Conservation (phyloP, 2,888 invertebrate genomes). For the Andrena bucephala region DNA sequence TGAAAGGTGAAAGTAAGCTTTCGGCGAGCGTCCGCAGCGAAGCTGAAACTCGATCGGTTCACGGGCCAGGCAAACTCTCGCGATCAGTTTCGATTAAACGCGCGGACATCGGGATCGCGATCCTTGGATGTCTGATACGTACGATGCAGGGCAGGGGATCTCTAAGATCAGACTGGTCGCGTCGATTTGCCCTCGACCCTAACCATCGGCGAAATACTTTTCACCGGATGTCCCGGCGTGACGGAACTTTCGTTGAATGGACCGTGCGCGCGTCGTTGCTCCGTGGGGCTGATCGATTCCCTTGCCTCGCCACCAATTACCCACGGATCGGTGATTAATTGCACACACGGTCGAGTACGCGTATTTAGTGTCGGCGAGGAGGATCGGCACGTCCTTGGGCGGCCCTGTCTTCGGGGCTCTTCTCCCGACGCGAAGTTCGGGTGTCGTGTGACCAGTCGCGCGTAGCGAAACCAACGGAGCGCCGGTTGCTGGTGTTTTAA, state of each 20-base stretch:
- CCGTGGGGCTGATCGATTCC: constrained; percentile 65
- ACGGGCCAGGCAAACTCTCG: constrained; percentile 4
- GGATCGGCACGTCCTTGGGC: constrained; percentile 61
- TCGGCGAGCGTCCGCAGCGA: not conserved
- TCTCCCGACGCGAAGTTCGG: constrained; percentile 52
- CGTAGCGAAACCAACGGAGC: constrained; percentile 45
- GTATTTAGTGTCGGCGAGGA: constrained; percentile 66
- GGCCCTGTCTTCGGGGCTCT: constrained; percentile 45
- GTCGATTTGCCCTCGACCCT: not conserved
- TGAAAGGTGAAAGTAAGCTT: constrained; percentile 18
- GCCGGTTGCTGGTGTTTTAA: constrained; percentile 48
- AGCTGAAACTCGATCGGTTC: constrained; percentile 32
- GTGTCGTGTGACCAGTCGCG: constrained; percentile 55
- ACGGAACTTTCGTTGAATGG: constrained; percentile 68
- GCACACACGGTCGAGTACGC: constrained; percentile 66
- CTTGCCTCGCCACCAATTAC: constrained; percentile 62
- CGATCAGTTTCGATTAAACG: constrained; percentile 14
- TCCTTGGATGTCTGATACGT: constrained; percentile 1
- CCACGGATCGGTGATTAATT: constrained; percentile 70
- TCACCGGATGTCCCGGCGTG: constrained; percentile 40
- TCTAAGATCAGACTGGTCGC: not conserved
- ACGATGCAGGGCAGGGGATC: not conserved
- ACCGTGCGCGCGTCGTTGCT: constrained; percentile 54
- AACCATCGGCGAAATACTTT: constrained; percentile 24
- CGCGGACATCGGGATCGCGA: constrained; percentile 15